These are phyloP conservation scores for Myotis brandtii DNA, from an alignment of 2,113 vertebrate species.

Conservation along the genomic window DNA sequence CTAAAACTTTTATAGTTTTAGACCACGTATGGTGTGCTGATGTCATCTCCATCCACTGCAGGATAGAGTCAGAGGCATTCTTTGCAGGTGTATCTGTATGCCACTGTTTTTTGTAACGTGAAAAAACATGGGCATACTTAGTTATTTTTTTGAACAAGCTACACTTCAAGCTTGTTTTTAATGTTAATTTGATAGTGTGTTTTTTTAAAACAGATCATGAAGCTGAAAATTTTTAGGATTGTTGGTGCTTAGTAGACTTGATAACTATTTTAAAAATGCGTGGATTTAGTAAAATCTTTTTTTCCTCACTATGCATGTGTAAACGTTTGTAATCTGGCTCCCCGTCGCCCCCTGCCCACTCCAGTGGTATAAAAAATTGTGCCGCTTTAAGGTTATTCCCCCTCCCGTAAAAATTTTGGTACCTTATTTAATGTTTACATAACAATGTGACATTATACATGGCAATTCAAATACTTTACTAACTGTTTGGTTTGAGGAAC, in stretches of 20 bases:
- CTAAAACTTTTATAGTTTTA: slow-evolving; percentile 87
- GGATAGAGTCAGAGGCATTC: slow-evolving; percentile 84
- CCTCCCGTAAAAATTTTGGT: slow-evolving; percentile 90
- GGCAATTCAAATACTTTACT: slow-evolving; percentile 94
- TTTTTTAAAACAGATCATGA: slow-evolving; percentile 91
- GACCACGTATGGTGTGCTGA: slow-evolving; percentile 83
- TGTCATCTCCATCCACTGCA: slow-evolving; percentile 84
- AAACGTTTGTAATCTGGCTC: slow-evolving; percentile 92
- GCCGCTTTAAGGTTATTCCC: slow-evolving; percentile 82
- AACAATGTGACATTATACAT: slow-evolving; percentile 96
- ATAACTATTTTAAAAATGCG: slow-evolving; percentile 91
- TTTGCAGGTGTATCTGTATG: slow-evolving; percentile 83
- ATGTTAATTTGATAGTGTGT: slow-evolving; percentile 89
- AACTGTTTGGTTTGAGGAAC: slow-evolving; percentile 92
- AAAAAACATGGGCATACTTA: slow-evolving; percentile 84
- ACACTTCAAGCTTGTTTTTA: slow-evolving; percentile 89
- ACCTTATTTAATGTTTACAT: slow-evolving; percentile 98
- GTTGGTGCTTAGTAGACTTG: slow-evolving; percentile 93
- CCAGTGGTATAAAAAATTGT: slow-evolving; percentile 91
- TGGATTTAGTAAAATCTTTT: slow-evolving; percentile 89
- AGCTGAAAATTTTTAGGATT: slow-evolving; percentile 91
- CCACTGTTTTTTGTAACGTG: slow-evolving; percentile 86
- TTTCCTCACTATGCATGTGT: slow-evolving; percentile 93
- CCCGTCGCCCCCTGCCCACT: slow-evolving; percentile 78
- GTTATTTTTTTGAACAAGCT: slow-evolving; percentile 87